These are phyloP conservation scores for Lamproptera curius DNA, from an alignment of 2,888 invertebrate genomes.

Conservation along the genomic window DNA sequence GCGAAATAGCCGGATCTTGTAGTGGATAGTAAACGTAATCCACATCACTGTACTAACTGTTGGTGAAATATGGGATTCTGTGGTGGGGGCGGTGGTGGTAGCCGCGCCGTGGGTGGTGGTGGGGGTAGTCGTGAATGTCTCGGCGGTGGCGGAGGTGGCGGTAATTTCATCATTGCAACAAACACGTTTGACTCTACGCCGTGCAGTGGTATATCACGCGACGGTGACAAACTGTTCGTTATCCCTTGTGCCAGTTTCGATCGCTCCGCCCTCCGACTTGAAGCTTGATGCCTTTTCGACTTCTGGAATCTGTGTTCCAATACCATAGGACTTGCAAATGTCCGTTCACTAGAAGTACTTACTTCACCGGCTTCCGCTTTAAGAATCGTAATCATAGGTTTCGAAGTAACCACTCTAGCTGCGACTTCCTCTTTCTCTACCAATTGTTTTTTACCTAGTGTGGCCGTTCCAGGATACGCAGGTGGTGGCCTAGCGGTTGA, in stretches of 20 bases:
- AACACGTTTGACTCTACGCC: conserved; percentile 71
- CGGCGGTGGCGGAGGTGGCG: conserved; percentile 76
- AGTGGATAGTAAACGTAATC: conserved; percentile 95
- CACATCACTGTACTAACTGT: conserved; percentile 92
- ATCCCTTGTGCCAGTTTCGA: conserved; percentile 77
- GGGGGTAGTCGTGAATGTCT: conserved; percentile 82
- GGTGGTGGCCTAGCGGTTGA: conserved; percentile 79
- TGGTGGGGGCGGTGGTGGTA: conserved; percentile 85
- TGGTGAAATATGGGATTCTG: conserved; percentile 93
- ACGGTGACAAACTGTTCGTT: conserved; percentile 64
- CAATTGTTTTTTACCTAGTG: conserved; percentile 39
- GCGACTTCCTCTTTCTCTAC: conserved; percentile 81
- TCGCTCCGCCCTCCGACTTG: conserved; percentile 80
- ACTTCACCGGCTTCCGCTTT: conserved; percentile 87
- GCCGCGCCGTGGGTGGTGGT: conserved; percentile 80
- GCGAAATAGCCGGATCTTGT: conserved; percentile 92
- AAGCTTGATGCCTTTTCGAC: conserved; percentile 68
- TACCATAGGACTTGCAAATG: conserved; percentile 72
- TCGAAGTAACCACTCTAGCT: conserved; percentile 86
- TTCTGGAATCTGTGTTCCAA: conserved; percentile 70
- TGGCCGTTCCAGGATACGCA: conserved; percentile 78
- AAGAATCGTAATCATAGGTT: conserved; percentile 86
- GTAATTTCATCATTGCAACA: conserved; percentile 80
- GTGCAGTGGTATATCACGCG: conserved; percentile 59
- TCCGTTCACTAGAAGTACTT: conserved; percentile 78